Evolutionary conservation across 92 coral and sea anemone species (phyloP).

Genomic region (Bergia puertoricense): DNA sequence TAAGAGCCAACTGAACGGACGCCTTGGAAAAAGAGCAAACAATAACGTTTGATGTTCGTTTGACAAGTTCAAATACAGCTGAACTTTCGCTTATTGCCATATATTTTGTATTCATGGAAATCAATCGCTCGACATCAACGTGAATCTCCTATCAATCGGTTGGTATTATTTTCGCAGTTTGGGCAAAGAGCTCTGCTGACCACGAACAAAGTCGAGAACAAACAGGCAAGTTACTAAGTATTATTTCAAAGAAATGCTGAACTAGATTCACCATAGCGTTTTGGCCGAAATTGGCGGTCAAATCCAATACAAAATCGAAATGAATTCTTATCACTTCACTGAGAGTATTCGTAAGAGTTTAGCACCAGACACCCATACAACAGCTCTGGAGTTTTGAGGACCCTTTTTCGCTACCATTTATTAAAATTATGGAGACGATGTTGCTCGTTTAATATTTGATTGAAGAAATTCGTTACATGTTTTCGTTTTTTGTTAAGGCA

Average conservation of each 20-base stretch:
- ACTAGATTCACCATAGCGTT: neutral
- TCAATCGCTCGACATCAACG: conserved; percentile 13
- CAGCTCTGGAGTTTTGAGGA: neutral
- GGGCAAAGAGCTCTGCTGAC: neutral
- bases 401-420: neutral
- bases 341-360: conserved; percentile 10
- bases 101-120: conserved; percentile 28
- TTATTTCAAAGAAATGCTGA: neutral
- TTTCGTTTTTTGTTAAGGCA: neutral
- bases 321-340: conserved; percentile 16
- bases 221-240: neutral
- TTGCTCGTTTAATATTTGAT: neutral
- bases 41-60: conserved; percentile 19
- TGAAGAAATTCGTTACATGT: neutral
- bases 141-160: neutral
- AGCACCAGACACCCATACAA: neutral
- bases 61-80: conserved; percentile 35
- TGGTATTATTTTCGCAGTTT: neutral
- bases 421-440: neutral
- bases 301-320: neutral
- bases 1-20: neutral
- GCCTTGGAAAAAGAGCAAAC: neutral
- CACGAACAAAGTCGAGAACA: neutral
- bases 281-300: neutral
- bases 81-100: neutral